A percentile compares a stretch with the other conserved stretches of the same genome.
phyloP scores from a whole-genome alignment of 2,113 vertebrate genomes.

The Sisor rabdophorus region DNA sequence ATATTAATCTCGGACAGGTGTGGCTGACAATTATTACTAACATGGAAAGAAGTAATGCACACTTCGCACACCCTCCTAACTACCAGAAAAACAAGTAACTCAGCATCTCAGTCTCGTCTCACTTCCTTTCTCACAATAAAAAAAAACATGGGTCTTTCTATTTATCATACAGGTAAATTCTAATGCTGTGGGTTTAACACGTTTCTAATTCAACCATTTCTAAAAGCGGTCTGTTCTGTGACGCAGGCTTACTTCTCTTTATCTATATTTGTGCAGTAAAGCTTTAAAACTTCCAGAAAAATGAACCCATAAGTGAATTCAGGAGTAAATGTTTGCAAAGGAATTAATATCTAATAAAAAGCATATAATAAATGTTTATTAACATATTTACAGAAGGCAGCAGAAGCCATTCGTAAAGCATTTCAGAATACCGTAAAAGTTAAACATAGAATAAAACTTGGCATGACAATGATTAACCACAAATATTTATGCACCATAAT shows the following conservation, averaged over 20 bases:
- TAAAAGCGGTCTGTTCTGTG: background rate
- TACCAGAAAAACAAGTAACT: conserved; percentile 12
- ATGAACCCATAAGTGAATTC: no score
- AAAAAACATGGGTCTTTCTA: background rate
- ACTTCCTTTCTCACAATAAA: background rate
- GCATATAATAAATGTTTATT: conserved; percentile 34
- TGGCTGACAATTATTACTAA: background rate
- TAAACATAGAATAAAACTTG: no score
- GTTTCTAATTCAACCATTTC: background rate
- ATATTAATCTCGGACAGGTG: background rate
- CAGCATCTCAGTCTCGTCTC: background rate
- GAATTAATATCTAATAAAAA: background rate
- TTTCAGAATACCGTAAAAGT: no score
- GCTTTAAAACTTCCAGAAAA: background rate
- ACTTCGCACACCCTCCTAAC: background rate
- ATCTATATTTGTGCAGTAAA: background rate
- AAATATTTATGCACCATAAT: no score
- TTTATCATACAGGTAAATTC: background rate
- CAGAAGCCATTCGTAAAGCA: no score
- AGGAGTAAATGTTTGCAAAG: background rate
- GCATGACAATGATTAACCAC: no score
- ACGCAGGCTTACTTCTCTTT: no score
- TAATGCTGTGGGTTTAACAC: background rate
- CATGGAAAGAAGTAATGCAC: background rate
- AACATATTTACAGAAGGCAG: conserved; percentile 38